Evolutionary conservation across 2,797 vertebrate species (phyloP).

Genomic region (Sebastes oblongus): DNA sequence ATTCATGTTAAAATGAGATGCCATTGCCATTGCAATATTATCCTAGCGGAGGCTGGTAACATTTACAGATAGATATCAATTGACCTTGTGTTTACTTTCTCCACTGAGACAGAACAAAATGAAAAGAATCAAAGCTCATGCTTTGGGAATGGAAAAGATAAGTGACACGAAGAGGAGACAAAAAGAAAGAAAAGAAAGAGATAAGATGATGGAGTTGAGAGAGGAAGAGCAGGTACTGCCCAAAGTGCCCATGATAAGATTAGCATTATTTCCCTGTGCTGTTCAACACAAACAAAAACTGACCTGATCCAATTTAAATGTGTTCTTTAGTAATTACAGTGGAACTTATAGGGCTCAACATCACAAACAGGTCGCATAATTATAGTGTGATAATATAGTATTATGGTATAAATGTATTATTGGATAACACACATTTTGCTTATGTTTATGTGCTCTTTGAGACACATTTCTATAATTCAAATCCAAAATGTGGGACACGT

Average conservation of each 20-base stretch:
- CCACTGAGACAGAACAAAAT: neutral
- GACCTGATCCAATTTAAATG: neutral
- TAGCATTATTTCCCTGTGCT: neutral
- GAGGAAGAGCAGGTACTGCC: neutral
- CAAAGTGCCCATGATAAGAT: neutral
- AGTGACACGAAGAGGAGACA: neutral
- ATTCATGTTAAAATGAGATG: neutral
- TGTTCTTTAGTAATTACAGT: neutral
- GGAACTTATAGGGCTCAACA: neutral
- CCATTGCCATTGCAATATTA: too few relatives aligned
- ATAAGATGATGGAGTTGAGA: neutral
- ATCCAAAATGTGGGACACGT: neutral
- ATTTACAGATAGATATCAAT: neutral
- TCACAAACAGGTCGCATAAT: neutral
- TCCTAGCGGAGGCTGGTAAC: neutral
- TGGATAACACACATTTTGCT: neutral
- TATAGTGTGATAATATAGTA: neutral
- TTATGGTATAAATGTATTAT: neutral
- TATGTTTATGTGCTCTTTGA: neutral
- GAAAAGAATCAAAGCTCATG: neutral
- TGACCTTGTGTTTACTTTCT: neutral
- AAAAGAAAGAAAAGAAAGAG: neutral
- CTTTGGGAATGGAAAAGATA: neutral
- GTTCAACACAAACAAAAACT: neutral
- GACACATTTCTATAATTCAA: neutral